Base-by-base conservation (phyloP, 35 echinoderm and acorn worm species). In the Patiria miniata region DNA sequence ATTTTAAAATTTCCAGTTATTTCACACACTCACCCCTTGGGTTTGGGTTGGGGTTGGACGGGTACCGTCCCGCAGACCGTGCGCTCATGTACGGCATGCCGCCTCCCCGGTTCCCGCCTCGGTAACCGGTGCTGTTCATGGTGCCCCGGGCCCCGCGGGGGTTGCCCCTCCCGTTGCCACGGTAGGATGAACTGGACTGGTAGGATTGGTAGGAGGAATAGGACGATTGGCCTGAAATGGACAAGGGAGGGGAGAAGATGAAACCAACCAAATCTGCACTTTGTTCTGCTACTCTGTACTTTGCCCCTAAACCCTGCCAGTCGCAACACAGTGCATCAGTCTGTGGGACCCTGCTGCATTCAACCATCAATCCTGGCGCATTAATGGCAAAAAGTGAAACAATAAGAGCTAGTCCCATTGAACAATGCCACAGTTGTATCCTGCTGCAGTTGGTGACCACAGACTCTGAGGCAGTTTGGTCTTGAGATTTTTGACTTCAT, bases 61-160 rank as follows among this genome's bases (percentile, higher is more conserved):
- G 65, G 65, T 73, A 73, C 29, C 65, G 2, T 23, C 65, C 65
- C 14, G 26, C 26, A 23, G 26, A 26, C 65, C 65, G 26, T 30
- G 19, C 65, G 26, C 65, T 23, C 65, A 73, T 73, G 65, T 73
- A 73, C 8, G 65, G 34, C 65, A 73, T 73, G 65, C 65, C 65
- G 14, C 65, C 65, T 28, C 65, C 65, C 65, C 65, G 2, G 30
- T 10, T 73, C n/a, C n/a, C n/a, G 65, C 65, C 65, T 14, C 65
- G 65, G 65, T 28, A 73, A 73, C 6, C 34, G 30, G 65, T 36
- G 65, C 34, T 73, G 65, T 2, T 73, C 7, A 73, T 73, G 65
- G 14, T 30, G 34, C 65, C 65, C 28, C 57, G 19, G 57, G 26
- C 65, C 65, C 65, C 65, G 21, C 65, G 14, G 14, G 65, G 65